phyloP scores from a whole-genome alignment of 1,140 invertebrate genomes.

The Panagrolaimus sp. region DNA sequence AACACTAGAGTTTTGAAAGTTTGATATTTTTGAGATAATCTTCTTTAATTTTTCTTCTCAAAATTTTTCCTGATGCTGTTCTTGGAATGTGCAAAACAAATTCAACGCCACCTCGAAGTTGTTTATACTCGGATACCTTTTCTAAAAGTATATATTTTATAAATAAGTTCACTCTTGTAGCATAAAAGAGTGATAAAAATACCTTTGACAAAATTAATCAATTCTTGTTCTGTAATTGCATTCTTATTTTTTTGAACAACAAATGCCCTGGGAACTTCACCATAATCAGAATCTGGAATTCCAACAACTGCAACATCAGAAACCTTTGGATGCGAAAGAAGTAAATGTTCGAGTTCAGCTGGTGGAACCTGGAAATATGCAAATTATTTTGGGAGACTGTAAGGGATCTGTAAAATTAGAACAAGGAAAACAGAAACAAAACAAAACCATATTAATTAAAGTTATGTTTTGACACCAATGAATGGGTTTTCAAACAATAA shows the following conservation, averaged over 20 bases:
- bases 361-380: too few relatives aligned
- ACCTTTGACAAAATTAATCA: constrained; percentile 74
- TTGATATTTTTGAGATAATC: too few relatives aligned
- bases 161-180: neutral
- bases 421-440: too few relatives aligned
- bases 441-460: too few relatives aligned
- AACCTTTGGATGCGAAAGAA: constrained; percentile 69
- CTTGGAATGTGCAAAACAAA: constrained; percentile 70
- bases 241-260: constrained; percentile 64
- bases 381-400: too few relatives aligned
- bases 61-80: constrained; percentile 69
- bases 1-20: too few relatives aligned
- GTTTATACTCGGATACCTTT: constrained; percentile 51
- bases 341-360: constrained; percentile 74
- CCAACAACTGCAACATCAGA: constrained; percentile 75
- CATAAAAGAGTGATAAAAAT: constrained; percentile 58
- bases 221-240: too few relatives aligned
- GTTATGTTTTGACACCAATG: too few relatives aligned
- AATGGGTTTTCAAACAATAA: too few relatives aligned
- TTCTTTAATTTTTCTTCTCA: constrained; percentile 60
- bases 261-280: constrained; percentile 73
- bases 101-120: constrained; percentile 64
- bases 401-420: too few relatives aligned
- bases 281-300: constrained; percentile 67
- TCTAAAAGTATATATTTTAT: neutral